Percentiles rank a stretch among this genome's conserved stretches.
These are phyloP conservation scores for Lutjanus erythropterus DNA, from an alignment of 2,113 vertebrate species.

Conservation along the genomic window DNA sequence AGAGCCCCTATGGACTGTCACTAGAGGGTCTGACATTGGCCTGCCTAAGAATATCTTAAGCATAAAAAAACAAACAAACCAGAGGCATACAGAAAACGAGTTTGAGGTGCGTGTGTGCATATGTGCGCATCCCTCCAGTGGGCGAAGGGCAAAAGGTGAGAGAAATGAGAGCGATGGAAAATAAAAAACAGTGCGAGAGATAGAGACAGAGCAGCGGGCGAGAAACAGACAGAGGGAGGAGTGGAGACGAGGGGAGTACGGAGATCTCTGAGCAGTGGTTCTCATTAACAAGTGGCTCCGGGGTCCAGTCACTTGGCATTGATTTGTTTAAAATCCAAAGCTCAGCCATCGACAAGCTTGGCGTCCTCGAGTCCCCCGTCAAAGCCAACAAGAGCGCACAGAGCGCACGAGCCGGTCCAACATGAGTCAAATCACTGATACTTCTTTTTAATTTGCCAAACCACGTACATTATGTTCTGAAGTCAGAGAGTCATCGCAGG, in stretches of 20 bases:
- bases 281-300: conserved; percentile 72
- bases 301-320: conserved; percentile 70
- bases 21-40: conserved; percentile 18
- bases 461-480: neutral
- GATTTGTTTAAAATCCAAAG: conserved; percentile 78
- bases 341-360: conserved; percentile 59
- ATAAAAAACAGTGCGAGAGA: conserved; percentile 33
- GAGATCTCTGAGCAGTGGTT: conserved; percentile 58
- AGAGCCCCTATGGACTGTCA: conserved; percentile 12
- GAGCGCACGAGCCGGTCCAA: neutral
- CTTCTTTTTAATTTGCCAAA: conserved; percentile 1
- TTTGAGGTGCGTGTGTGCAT: conserved; percentile 5
- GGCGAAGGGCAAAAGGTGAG: conserved; percentile 39
- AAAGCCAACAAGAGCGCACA: conserved; percentile 21
- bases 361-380: conserved; percentile 51
- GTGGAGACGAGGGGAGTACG: conserved; percentile 1
- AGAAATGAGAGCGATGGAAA: conserved; percentile 29
- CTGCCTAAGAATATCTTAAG: conserved; percentile 36
- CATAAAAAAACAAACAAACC: neutral
- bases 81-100: conserved; percentile 10
- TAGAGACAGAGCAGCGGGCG: conserved; percentile 31
- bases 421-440: neutral
- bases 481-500: conserved; percentile 9
- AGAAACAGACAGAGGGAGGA: conserved; percentile 26
- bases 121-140: conserved; percentile 12